A percentile compares a stretch with the other conserved stretches of the same genome.
Evolutionary conservation across 2,888 invertebrate genomes (phyloP).

Genomic region (Chymomyza fuscimana): DNA sequence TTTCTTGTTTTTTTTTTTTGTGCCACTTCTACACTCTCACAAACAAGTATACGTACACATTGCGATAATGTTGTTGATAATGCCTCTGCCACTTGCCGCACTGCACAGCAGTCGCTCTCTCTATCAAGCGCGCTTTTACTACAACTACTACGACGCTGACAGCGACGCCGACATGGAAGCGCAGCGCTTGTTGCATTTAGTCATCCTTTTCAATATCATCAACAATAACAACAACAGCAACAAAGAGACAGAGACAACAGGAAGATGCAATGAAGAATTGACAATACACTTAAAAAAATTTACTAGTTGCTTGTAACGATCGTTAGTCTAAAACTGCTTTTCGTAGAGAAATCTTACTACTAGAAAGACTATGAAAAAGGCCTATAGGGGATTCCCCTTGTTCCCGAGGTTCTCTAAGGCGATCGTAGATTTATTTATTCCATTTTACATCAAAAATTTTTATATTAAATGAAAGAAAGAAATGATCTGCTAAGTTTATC

Average conservation of each 20-base stretch:
- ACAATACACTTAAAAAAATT: not conserved
- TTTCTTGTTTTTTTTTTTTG: conserved; percentile 26
- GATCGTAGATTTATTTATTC: too few species aligned
- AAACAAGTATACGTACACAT: conserved; percentile 24
- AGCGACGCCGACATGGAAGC: conserved; percentile 33
- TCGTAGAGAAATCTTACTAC: too few species aligned
- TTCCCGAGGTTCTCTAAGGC: too few species aligned
- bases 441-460: too few species aligned
- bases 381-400: too few species aligned
- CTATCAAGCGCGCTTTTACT: conserved; percentile 1
- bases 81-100: conserved; percentile 21
- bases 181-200: conserved; percentile 66
- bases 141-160: not conserved
- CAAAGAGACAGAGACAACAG: not conserved
- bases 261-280: not conserved
- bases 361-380: too few species aligned
- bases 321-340: too few species aligned
- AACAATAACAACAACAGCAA: conserved; percentile 6
- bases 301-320: too few species aligned
- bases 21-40: conserved; percentile 48
- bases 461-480: too few species aligned
- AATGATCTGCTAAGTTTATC: too few species aligned
- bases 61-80: conserved; percentile 50
- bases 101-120: not conserved
- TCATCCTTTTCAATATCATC: conserved; percentile 48